These are phyloP conservation scores for Drosophila longiperda DNA, from an alignment of 2,888 invertebrate species.

Conservation along the genomic window DNA sequence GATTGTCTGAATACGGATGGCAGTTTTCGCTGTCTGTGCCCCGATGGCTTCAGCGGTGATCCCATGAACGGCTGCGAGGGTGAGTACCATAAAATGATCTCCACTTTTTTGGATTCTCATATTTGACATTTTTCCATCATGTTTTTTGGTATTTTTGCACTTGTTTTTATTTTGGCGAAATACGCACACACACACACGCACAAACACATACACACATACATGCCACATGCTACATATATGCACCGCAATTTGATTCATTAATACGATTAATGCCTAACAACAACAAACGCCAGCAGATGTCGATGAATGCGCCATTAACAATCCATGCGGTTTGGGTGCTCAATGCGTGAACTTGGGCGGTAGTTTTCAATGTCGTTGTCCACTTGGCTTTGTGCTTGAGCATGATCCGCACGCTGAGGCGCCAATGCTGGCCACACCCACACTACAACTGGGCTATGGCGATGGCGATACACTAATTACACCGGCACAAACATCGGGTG, in stretches of 20 bases:
- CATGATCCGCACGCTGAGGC: conserved; percentile 64
- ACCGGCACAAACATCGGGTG: conserved; percentile 65
- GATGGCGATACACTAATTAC: conserved; percentile 54
- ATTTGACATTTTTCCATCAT: conserved; percentile 45
- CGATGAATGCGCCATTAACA: conserved; percentile 89
- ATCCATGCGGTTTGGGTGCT: conserved; percentile 90
- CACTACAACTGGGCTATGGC: conserved; percentile 67
- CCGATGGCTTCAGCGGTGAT: conserved; percentile 93
- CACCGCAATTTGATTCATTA: conserved; percentile 61
- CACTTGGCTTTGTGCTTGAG: conserved; percentile 88
- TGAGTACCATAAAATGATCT: conserved; percentile 41
- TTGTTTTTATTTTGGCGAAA: conserved; percentile 45
- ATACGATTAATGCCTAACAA: conserved; percentile 65
- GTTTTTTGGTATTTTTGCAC: conserved; percentile 42
- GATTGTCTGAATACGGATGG: conserved; percentile 92
- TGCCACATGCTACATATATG: conserved; percentile 22
- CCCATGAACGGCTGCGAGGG: conserved; percentile 88
- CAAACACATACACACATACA: conserved; percentile 36
- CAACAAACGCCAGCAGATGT: conserved; percentile 86
- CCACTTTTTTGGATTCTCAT: conserved; percentile 32
- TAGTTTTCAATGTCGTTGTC: conserved; percentile 91
- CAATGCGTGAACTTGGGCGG: conserved; percentile 91
- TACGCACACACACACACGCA: conserved; percentile 38
- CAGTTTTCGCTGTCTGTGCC: conserved; percentile 92
- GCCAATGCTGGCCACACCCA: conserved; percentile 40